phyloP scores from a whole-genome alignment of 2,888 invertebrate species.

The Dasypogon diadema region DNA sequence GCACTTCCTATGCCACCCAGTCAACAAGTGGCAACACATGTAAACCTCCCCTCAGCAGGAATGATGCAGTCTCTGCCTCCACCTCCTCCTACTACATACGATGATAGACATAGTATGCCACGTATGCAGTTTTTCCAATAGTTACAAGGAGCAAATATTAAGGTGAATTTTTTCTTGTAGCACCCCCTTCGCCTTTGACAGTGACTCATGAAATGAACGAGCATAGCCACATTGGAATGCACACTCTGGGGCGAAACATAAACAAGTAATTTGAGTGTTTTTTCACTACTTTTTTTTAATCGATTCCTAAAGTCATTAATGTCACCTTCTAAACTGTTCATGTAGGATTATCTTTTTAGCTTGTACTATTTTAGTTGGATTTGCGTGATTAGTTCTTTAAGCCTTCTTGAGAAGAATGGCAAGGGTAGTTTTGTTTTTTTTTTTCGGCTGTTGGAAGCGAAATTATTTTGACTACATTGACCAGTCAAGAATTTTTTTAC shows the following conservation, averaged over 20 bases:
- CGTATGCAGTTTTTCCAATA: conserved; percentile 74
- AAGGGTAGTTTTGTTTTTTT: too few relatives aligned
- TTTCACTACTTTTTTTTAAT: background rate
- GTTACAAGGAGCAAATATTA: background rate
- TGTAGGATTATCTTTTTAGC: too few relatives aligned
- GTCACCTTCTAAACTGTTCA: background rate
- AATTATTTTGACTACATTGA: too few relatives aligned
- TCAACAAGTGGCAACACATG: conserved; percentile 70
- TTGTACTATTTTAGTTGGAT: too few relatives aligned
- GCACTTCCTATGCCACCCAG: conserved; percentile 79
- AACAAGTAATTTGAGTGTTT: conserved; percentile 63
- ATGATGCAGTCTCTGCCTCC: conserved; percentile 90
- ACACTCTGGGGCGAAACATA: conserved; percentile 69
- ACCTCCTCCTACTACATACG: conserved; percentile 75
- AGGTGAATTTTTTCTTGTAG: conserved; percentile 68
- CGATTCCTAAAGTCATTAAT: background rate
- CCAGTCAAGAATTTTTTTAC: too few relatives aligned
- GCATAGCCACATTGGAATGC: conserved; percentile 70
- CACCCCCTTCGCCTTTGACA: conserved; percentile 86
- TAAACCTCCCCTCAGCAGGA: conserved; percentile 75
- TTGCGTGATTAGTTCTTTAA: too few relatives aligned
- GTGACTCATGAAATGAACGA: conserved; percentile 72
- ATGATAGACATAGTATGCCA: conserved; percentile 81
- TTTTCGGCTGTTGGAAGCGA: too few relatives aligned
- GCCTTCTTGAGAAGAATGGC: too few relatives aligned